A percentile compares a stretch with the other conserved stretches of the same genome.
These are phyloP conservation scores for Labeo rohita DNA, from an alignment of 2,113 vertebrate genomes.

Conservation along the genomic window DNA sequence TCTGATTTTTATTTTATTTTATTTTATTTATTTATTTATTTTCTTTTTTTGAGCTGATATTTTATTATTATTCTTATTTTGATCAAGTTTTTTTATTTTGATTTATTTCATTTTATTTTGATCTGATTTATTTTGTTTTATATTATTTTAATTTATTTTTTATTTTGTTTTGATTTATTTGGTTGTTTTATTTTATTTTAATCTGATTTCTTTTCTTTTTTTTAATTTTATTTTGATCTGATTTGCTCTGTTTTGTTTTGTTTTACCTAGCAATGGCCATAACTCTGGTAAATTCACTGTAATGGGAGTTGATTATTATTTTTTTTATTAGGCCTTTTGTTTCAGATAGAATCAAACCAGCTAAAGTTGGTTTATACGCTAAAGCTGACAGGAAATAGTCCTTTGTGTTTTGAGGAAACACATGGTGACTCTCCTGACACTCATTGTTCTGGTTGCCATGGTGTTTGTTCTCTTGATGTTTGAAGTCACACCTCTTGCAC, in stretches of 20 bases:
- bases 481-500: not conserved
- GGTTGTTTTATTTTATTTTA: too few species aligned
- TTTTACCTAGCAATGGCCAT: not conserved
- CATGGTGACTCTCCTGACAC: conserved; percentile 50
- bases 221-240: not conserved
- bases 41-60: not conserved
- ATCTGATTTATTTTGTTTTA: not conserved
- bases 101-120: too few species aligned
- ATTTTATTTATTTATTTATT: not conserved
- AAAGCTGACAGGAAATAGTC: conserved; percentile 45
- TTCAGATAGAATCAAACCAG: not conserved
- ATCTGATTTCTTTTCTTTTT: not conserved
- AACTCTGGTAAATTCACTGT: conserved; percentile 9
- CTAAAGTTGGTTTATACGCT: not conserved
- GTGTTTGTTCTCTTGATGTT: conserved; percentile 26
- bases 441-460: conserved; percentile 58
- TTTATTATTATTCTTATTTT: not conserved
- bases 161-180: not conserved
- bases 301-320: not conserved
- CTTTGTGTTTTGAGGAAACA: conserved; percentile 51
- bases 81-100: too few species aligned
- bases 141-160: too few species aligned
- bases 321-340: conserved; percentile 14
- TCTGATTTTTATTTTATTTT: not conserved
- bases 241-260: not conserved